A percentile compares a stretch with the other conserved stretches of the same genome.
Conservation (phyloP, 2,888 invertebrate genomes). For the Lottia gigantea region DNA sequence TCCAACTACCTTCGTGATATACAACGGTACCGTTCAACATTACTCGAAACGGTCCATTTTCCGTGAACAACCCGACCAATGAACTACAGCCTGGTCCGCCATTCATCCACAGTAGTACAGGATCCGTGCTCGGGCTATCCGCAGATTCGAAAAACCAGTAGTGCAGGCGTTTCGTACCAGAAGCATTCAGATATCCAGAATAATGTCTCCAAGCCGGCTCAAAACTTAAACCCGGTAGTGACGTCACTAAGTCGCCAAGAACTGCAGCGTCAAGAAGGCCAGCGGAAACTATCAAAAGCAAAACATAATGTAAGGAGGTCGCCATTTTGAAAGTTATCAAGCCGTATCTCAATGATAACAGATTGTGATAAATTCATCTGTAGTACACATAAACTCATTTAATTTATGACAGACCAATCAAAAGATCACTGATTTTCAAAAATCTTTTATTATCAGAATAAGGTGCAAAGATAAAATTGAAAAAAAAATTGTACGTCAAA, state of each 20-base stretch:
- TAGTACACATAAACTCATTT: too few species aligned
- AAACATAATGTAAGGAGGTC: too few species aligned
- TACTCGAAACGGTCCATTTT: slow-evolving; percentile 69
- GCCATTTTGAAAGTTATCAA: too few species aligned
- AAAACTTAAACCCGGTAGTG: slow-evolving; percentile 66
- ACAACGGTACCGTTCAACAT: slow-evolving; percentile 30
- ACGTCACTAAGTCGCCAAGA: slow-evolving; percentile 58
- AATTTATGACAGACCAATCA: too few species aligned
- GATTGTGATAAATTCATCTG: too few species aligned
- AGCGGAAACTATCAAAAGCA: too few species aligned
- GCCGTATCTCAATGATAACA: too few species aligned
- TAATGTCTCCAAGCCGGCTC: slow-evolving; percentile 67
- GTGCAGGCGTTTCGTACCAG: slow-evolving; percentile 64
- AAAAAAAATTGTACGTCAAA: too few species aligned
- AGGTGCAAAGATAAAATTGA: too few species aligned
- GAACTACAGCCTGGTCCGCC: slow-evolving; percentile 71
- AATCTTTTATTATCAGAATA: too few species aligned
- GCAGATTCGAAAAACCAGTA: slow-evolving; percentile 70
- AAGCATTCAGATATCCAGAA: slow-evolving; percentile 69
- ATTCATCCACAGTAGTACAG: slow-evolving; percentile 69
- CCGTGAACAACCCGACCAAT: slow-evolving; percentile 66
- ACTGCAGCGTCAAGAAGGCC: slow-evolving; percentile 23
- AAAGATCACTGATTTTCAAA: too few species aligned
- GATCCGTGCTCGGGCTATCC: slow-evolving; percentile 63
- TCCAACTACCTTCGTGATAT: slow-evolving; percentile 47